Conservation (phyloP, 2,888 invertebrate species). For the Aleiodes testaceus region DNA sequence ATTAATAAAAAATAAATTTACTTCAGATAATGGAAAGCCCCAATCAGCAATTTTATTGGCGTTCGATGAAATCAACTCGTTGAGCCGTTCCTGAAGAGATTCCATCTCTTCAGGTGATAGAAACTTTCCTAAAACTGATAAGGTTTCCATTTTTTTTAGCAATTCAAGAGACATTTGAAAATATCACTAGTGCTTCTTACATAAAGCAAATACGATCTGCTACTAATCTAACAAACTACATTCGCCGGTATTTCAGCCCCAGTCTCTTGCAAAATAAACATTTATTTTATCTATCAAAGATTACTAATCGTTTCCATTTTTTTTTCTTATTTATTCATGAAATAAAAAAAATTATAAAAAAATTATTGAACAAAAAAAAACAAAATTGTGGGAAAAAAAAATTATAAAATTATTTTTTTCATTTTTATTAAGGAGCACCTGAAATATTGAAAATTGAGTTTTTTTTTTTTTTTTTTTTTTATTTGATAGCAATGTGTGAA, state of each 20-base stretch:
- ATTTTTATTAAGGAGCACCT: neutral
- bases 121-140: slow-evolving; percentile 42
- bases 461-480: too few species aligned
- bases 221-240: slow-evolving; percentile 4
- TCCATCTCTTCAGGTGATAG: too few species aligned
- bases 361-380: too few species aligned
- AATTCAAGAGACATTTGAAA: neutral
- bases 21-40: neutral
- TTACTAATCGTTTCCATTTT: slow-evolving; percentile 16
- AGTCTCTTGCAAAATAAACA: slow-evolving; percentile 16
- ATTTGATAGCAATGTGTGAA: too few species aligned
- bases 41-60: too few species aligned
- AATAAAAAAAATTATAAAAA: neutral
- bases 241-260: slow-evolving; percentile 18
- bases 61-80: too few species aligned
- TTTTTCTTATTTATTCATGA: neutral
- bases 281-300: slow-evolving; percentile 28
- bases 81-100: too few species aligned
- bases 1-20: neutral
- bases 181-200: slow-evolving; percentile 1
- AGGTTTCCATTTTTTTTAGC: neutral
- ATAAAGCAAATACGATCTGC: neutral
- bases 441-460: too few species aligned
- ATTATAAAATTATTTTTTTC: too few species aligned
- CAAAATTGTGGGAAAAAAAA: too few species aligned